phyloP scores from a whole-genome alignment of 2,888 invertebrate species.

The Tipula confusa region DNA sequence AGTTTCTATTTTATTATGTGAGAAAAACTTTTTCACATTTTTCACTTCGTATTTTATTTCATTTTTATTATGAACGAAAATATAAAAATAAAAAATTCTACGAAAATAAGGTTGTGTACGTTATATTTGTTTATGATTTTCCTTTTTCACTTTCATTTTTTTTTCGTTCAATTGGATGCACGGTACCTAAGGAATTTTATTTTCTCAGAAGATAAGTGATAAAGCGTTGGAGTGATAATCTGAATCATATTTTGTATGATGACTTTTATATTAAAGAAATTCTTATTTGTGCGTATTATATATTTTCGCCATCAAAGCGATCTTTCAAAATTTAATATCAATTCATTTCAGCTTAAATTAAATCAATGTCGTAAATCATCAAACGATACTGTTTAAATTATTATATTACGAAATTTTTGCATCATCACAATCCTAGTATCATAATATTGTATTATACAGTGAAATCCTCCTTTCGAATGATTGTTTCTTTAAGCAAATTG shows the following conservation, averaged over 20 bases:
- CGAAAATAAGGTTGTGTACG: neutral
- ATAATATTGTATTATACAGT: neutral
- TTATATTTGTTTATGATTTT: neutral
- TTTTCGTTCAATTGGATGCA: neutral
- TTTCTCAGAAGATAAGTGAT: neutral
- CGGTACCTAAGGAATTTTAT: neutral
- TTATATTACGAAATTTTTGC: neutral
- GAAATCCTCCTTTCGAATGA: no score
- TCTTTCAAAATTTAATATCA: neutral
- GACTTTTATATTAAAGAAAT: neutral
- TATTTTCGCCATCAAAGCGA: neutral
- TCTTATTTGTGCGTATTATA: neutral
- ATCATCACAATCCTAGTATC: neutral
- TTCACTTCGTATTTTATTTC: neutral
- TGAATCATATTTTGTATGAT: neutral
- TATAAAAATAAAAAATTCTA: neutral
- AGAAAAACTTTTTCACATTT: constrained; percentile 13
- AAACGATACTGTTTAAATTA: neutral
- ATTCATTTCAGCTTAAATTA: neutral
- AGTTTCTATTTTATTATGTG: neutral
- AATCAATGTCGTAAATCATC: neutral
- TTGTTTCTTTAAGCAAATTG: no score
- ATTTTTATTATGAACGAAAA: constrained; percentile 6
- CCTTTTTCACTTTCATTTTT: neutral
- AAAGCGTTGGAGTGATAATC: neutral